phyloP scores from a whole-genome alignment of 2,113 vertebrate species.

The Aphyosemion australe region DNA sequence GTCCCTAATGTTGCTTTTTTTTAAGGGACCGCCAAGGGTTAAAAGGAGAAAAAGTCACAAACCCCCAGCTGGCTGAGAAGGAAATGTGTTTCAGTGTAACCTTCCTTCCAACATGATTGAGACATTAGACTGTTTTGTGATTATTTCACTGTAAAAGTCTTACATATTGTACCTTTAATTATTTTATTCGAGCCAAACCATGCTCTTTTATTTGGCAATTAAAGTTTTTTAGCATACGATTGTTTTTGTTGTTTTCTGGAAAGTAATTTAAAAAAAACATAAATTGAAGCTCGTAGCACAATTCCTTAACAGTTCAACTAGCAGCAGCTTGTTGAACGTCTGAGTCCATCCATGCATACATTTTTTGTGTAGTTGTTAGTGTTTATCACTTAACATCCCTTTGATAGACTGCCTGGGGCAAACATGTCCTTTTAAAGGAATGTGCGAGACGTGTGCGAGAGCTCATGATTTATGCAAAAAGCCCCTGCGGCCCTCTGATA shows the following conservation, averaged over 20 bases:
- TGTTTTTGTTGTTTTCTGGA: no score
- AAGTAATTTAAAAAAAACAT: no score
- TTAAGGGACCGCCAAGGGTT: no score
- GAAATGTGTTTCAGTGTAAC: no score
- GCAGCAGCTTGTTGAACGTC: background rate
- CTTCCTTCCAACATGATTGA: no score
- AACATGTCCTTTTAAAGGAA: conserved; percentile 16
- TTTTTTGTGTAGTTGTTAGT: conserved; percentile 11
- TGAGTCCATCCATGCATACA: background rate
- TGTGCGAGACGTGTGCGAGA: conserved; percentile 12
- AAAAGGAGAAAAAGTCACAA: no score
- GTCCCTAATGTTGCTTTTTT: no score
- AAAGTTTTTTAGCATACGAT: background rate
- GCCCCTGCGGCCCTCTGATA: conserved; percentile 29
- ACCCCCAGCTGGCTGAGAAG: no score
- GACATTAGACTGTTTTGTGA: no score
- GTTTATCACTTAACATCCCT: conserved; percentile 22
- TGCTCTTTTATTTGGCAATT: conserved; percentile 18
- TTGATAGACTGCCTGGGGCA: conserved; percentile 29
- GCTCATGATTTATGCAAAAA: conserved; percentile 49
- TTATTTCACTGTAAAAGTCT: no score
- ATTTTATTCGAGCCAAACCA: background rate
- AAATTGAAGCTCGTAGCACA: no score
- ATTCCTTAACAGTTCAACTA: conserved; percentile 7
- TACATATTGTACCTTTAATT: no score